These are phyloP conservation scores for Philotrypesis tridentata DNA, from an alignment of 1,140 invertebrate genomes.

Conservation along the genomic window DNA sequence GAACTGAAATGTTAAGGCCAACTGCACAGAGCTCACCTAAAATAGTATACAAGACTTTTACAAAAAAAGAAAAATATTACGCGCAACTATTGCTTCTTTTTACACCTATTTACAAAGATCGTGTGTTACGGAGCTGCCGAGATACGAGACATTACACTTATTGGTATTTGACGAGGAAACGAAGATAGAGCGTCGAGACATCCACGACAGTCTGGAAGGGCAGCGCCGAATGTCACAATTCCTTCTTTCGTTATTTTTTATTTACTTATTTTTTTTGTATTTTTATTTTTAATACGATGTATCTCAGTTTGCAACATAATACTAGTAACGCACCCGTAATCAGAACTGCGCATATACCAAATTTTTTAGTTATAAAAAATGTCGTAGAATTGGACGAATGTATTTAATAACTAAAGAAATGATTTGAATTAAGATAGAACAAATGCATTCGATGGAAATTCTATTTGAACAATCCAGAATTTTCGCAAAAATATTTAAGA, in stretches of 20 bases:
- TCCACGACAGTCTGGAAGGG: slow-evolving; percentile 30
- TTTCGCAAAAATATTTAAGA: not conserved
- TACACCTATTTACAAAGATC: slow-evolving; percentile 65
- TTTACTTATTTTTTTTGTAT: slow-evolving; percentile 6
- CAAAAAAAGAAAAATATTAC: slow-evolving; percentile 56
- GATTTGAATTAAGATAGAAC: not conserved
- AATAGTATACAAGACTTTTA: slow-evolving; percentile 59
- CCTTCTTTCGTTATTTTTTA: not conserved
- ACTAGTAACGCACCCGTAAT: slow-evolving; percentile 20
- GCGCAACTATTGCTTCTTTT: slow-evolving; percentile 56
- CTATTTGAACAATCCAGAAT: not conserved
- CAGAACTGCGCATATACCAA: not conserved
- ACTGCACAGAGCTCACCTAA: slow-evolving; percentile 40
- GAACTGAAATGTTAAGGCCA: slow-evolving; percentile 1
- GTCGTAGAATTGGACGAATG: not conserved
- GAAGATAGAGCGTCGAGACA: slow-evolving; percentile 8
- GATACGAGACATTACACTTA: slow-evolving; percentile 17
- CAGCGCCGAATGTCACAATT: slow-evolving; percentile 51
- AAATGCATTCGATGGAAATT: not conserved
- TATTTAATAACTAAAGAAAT: not conserved
- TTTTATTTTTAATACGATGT: slow-evolving; percentile 2
- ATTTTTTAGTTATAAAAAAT: slow-evolving; percentile 3
- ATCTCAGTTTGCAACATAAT: slow-evolving; percentile 28
- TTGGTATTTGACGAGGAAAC: not conserved
- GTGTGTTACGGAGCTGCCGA: slow-evolving; percentile 44